Evolutionary conservation across 2,113 vertebrate species (phyloP).

Genomic region (Apodemus sylvaticus): DNA sequence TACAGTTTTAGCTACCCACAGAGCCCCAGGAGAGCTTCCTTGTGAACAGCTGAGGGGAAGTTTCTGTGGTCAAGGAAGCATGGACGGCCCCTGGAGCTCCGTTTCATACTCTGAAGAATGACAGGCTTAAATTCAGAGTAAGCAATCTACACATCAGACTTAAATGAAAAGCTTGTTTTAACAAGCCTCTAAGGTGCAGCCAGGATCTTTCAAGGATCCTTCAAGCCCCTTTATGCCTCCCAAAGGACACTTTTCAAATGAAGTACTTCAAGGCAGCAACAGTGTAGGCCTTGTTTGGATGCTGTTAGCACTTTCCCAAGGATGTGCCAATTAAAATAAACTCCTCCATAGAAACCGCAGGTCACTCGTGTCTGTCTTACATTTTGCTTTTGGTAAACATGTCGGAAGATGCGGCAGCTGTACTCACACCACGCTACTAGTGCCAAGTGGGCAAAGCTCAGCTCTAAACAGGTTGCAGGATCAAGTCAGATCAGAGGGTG

Average conservation of each 20-base stretch:
- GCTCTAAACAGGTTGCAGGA: background rate
- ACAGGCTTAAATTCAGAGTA: conserved; percentile 69
- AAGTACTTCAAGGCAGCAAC: conserved; percentile 71
- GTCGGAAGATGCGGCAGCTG: background rate
- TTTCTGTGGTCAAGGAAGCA: background rate
- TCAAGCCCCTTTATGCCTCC: conserved; percentile 62
- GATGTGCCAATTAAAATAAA: conserved; percentile 80
- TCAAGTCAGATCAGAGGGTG: background rate
- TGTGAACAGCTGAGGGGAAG: background rate
- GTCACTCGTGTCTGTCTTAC: background rate
- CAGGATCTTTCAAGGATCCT: conserved; percentile 67
- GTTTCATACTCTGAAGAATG: conserved; percentile 47
- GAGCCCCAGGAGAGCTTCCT: background rate
- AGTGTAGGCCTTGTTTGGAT: conserved; percentile 60
- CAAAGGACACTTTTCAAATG: conserved; percentile 60
- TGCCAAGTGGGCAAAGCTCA: background rate
- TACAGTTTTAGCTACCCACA: background rate
- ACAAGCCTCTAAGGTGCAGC: conserved; percentile 72
- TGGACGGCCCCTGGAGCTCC: background rate
- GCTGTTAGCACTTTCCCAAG: conserved; percentile 64
- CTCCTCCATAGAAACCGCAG: conserved; percentile 52
- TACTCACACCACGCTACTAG: background rate
- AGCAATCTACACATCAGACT: conserved; percentile 59
- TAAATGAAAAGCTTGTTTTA: conserved; percentile 77
- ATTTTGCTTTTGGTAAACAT: conserved; percentile 42